Conservation (phyloP, 2,113 vertebrate species). For the Enhydra lutris region DNA sequence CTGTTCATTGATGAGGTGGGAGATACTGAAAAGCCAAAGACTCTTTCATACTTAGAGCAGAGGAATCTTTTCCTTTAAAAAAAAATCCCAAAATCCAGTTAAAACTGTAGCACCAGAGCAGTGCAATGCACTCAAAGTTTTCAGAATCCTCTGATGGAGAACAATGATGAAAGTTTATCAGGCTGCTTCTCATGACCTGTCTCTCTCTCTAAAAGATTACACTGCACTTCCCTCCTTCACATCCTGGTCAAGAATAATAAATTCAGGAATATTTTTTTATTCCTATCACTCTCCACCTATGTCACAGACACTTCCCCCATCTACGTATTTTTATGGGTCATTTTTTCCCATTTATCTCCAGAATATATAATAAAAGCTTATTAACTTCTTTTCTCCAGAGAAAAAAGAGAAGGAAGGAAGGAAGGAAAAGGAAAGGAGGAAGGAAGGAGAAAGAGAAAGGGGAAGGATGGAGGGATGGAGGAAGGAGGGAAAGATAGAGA, state of each 20-base stretch:
- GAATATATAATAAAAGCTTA: background rate
- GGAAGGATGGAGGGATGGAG: no score
- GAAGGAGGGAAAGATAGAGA: background rate
- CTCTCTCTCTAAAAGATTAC: background rate
- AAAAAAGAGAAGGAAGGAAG: no score
- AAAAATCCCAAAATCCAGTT: background rate
- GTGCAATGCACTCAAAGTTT: background rate
- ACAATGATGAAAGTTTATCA: background rate
- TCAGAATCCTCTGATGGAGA: background rate
- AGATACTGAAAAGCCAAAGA: background rate
- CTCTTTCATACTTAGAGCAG: background rate
- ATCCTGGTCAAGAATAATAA: background rate
- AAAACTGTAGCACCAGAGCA: background rate
- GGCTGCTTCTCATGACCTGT: background rate
- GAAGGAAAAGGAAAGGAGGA: no score
- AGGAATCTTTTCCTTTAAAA: background rate
- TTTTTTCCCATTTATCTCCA: background rate
- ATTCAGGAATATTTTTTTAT: background rate
- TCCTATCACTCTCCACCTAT: background rate
- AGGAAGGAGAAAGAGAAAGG: fast-evolving
- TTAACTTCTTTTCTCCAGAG: background rate
- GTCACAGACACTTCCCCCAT: background rate
- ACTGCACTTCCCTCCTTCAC: background rate
- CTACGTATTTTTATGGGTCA: background rate
- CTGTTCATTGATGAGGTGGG: background rate